Percentiles rank a stretch among this genome's conserved stretches.
phyloP scores from a whole-genome alignment of 1,140 invertebrate genomes.

The Zeugodacus cucurbitae region DNA sequence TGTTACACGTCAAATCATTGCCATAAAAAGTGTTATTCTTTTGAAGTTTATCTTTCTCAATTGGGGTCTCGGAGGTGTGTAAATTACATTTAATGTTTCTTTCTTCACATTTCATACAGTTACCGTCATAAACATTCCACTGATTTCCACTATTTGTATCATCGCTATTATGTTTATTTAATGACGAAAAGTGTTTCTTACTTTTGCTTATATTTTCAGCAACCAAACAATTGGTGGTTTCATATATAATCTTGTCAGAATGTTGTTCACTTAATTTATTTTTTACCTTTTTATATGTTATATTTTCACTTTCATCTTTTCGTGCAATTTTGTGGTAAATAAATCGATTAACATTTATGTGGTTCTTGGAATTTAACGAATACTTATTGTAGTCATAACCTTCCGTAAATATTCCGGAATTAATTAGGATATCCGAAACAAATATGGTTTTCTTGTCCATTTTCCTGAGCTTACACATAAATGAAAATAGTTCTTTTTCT shows the following conservation, averaged over 20 bases:
- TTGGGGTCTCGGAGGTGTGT: background rate
- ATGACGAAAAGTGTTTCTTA: constrained; percentile 3
- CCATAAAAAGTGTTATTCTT: constrained; percentile 40
- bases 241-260: background rate
- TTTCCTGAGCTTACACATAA: constrained; percentile 56
- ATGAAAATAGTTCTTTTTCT: constrained; percentile 54
- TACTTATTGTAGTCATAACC: constrained; percentile 46
- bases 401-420: constrained; percentile 53
- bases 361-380: constrained; percentile 9
- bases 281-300: constrained; percentile 37
- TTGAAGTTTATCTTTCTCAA: background rate
- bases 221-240: background rate
- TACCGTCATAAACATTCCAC: background rate
- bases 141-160: background rate
- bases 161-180: background rate
- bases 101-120: constrained; percentile 25
- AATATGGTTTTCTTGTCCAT: constrained; percentile 54
- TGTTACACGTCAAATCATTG: constrained; percentile 36
- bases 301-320: constrained; percentile 40
- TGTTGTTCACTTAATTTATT: constrained; percentile 19
- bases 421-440: constrained; percentile 55
- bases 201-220: constrained; percentile 5
- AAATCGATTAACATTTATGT: constrained; percentile 40
- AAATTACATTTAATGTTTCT: background rate
- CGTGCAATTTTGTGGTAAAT: constrained; percentile 44